Percentiles rank a stretch among this genome's conserved stretches.
Conservation (phyloP, 2,113 vertebrate genomes). For the Melanocharis versteri region DNA sequence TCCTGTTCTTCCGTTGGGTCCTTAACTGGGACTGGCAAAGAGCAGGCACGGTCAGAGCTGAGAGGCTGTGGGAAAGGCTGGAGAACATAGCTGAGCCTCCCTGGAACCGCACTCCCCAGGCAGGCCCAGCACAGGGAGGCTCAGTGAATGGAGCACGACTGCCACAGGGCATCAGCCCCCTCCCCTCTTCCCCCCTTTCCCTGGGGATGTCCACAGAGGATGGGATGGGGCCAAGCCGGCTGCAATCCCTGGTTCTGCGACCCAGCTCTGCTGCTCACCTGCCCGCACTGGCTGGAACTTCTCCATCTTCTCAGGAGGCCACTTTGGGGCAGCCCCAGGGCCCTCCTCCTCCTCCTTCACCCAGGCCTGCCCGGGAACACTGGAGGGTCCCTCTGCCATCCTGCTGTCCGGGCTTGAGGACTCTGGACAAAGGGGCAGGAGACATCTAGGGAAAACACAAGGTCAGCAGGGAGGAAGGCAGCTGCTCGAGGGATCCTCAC, state of each 20-base stretch:
- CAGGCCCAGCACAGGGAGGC: neutral
- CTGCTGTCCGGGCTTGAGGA: neutral
- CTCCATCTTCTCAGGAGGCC: neutral
- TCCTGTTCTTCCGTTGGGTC: too few relatives aligned
- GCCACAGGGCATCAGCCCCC: rapidly evolving
- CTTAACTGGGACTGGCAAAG: neutral
- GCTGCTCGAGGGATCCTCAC: neutral
- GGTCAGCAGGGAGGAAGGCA: neutral
- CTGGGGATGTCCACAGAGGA: too few relatives aligned
- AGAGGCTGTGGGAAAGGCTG: neutral
- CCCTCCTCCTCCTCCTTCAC: neutral
- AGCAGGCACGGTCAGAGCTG: neutral
- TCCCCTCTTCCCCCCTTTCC: too few relatives aligned
- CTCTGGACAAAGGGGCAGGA: neutral
- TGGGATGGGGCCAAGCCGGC: neutral
- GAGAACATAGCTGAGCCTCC: neutral
- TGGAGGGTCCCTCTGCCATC: too few relatives aligned
- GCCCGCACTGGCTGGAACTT: neutral
- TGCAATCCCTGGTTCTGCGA: neutral
- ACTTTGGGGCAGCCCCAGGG: neutral
- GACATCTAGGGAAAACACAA: neutral
- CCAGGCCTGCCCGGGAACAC: neutral
- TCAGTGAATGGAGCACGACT: neutral
- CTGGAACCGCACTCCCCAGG: neutral
- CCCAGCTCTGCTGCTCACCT: neutral